These are phyloP conservation scores for Disparrhopalites patrizii DNA, from an alignment of 2,888 invertebrate genomes.

Conservation along the genomic window DNA sequence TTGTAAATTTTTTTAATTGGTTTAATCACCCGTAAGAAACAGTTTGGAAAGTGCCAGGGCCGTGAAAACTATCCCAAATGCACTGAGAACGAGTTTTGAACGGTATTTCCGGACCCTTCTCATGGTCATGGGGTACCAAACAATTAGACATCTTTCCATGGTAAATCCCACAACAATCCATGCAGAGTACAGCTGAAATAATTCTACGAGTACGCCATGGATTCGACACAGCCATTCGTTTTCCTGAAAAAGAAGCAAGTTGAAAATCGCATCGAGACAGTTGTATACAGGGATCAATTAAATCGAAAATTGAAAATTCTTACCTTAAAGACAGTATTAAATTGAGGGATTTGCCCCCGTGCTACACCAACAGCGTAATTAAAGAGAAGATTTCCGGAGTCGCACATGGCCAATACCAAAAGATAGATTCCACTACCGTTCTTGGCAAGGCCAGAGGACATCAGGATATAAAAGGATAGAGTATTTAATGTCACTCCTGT, in stretches of 20 bases:
- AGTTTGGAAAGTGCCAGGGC: slow-evolving; percentile 51
- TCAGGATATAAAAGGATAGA: slow-evolving; percentile 51
- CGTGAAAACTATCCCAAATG: slow-evolving; percentile 34
- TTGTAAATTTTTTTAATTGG: not conserved
- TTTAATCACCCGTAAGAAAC: slow-evolving; percentile 50
- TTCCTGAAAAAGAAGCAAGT: slow-evolving; percentile 35
- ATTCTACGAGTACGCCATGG: slow-evolving; percentile 48
- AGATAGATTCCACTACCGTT: slow-evolving; percentile 52
- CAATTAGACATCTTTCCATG: slow-evolving; percentile 49
- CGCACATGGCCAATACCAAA: slow-evolving; percentile 51
- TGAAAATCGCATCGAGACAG: too few species aligned
- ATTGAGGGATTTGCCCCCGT: slow-evolving; percentile 49
- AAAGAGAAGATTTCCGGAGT: slow-evolving; percentile 51
- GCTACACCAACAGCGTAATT: slow-evolving; percentile 51
- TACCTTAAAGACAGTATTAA: slow-evolving; percentile 52
- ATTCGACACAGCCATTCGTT: slow-evolving; percentile 46
- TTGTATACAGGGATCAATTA: too few species aligned
- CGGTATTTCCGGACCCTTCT: slow-evolving; percentile 25
- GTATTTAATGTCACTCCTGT: slow-evolving; percentile 51
- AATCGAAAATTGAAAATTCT: too few species aligned
- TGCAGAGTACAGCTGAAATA: slow-evolving; percentile 52
- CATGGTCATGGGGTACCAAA: slow-evolving; percentile 44
- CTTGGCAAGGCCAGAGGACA: slow-evolving; percentile 50
- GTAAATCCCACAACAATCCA: slow-evolving; percentile 53
- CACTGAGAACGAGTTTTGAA: slow-evolving; percentile 34